Evolutionary conservation across 1,140 invertebrate species (phyloP), one percentile per base, ranked within the genome.

Genomic region (Lamellibrachia luymesi): DNA sequence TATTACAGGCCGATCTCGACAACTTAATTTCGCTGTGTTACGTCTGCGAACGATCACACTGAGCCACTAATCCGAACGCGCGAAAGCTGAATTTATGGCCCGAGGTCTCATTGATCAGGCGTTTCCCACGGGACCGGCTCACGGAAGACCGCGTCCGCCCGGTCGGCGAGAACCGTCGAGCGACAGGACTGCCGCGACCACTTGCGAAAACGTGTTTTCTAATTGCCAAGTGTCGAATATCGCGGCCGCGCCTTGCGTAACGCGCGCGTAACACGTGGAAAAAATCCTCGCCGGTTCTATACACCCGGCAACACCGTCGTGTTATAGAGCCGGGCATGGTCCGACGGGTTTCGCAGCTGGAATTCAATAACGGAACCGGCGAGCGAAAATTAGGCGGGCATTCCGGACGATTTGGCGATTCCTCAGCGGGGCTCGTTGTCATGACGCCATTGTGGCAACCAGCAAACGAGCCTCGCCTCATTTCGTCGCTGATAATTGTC

Each of bases 201-300:
- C 64, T 80, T 80, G 64, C 64, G 64, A 80, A 80, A 80, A 80
- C 64, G 64, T 80, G 64, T 80, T 80, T 80, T 80, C 64, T 80
- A 22, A 80, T 80, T 80, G 64, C 64, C 64, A 17, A 2, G 8
- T 80, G 64, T 80, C 64, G 17, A 17, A 80, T 80, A 22, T 80
- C 17, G 64, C 64, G 64, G 64, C 64, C 25, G 13, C 64, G 7
- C 25, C 64, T 80, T 80, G 64, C 64, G 17, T 4, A 80, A 17
- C 2, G 64, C 5, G 64, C 8, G 64, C 17, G 64, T 80, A 80
- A 56, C 25, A 80, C 2, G 17, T 80, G 25, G 13, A 22, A 22
- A 17, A 80, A 80, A 8, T 22, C 64, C 2, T 4, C 17, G 13
- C 64, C 6, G 38, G 38, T 38, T 38, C 38, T 38, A 38, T 38